Evolutionary conservation across 2,113 vertebrate genomes (phyloP), one percentile per base, ranked within the genome.

Genomic region (Numenius arquata): DNA sequence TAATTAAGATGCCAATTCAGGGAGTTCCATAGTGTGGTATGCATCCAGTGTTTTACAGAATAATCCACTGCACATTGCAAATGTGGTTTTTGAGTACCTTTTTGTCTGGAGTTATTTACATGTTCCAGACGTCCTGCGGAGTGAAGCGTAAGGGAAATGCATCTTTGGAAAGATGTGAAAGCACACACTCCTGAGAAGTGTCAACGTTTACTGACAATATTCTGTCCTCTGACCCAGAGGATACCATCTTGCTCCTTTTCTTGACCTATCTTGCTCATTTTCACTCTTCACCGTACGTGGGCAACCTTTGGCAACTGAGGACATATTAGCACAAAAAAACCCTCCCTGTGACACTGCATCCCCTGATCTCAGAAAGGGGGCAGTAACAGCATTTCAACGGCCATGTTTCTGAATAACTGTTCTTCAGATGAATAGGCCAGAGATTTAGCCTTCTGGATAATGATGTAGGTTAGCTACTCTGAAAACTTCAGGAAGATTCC

Each of bases 281-380:
- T 48, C 30, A 45, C 11, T 68, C 19, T 71, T 83, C 50, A 25
- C 3, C 1, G 3, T 40, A 32, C 1, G 1, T 38, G 13, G 36
- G 52, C 23, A 71, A 34, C 7, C 11, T 80, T 30, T 59, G 36
- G 4, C 9, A 81, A 26, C 3, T 23, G 36, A 43, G 61, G 38
- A 29, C 1, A 2, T n/a, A 34, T 12, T 12, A 66, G 5, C 45
- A 5, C 2, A 67, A 55, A 74, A 84, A 23, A 0, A 0, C 9
- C 3, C 11, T 8, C 14, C 55, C 14, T 25, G 15, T 48, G 36
- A 15, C 19, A 21, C 4, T 50, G 23, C 15, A 55, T 80, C 61
- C n/a, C 15, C 7, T 32, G 16, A 34, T 70, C 22, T 62, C 75
- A 70, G 38, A 59, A 88, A 65, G 15, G 15, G 58, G 10, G 8